Evolutionary conservation across 2,113 vertebrate species (phyloP).

Genomic region (Caranx melampygus): DNA sequence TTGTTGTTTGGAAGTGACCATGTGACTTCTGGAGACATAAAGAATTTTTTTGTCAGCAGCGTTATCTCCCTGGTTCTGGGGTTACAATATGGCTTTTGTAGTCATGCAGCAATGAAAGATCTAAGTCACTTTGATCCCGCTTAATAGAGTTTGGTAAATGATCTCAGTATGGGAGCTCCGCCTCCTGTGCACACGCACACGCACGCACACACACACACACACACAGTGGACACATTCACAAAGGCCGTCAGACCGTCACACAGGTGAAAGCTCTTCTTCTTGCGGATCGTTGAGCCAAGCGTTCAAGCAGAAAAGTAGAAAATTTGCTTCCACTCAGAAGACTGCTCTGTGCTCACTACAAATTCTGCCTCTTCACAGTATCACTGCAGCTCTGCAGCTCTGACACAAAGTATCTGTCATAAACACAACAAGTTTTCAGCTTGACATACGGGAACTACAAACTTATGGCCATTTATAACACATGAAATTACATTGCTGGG

Average conservation of each 20-base stretch:
- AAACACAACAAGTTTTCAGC: conserved; percentile 19
- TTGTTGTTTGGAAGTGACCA: conserved; percentile 74
- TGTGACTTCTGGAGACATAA: conserved; percentile 80
- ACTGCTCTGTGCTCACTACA: conserved; percentile 17
- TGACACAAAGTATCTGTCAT: not conserved
- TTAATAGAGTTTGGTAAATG: conserved; percentile 86
- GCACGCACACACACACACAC: conserved; percentile 41
- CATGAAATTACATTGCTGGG: conserved; percentile 26
- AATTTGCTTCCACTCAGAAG: conserved; percentile 50
- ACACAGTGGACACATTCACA: conserved; percentile 54
- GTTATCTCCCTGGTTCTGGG: conserved; percentile 75
- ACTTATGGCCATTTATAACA: not conserved
- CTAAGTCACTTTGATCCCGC: conserved; percentile 84
- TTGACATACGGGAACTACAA: conserved; percentile 16
- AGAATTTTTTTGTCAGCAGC: conserved; percentile 80
- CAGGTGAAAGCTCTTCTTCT: conserved; percentile 72
- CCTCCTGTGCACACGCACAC: conserved; percentile 33
- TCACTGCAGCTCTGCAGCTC: conserved; percentile 22
- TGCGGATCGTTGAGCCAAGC: conserved; percentile 65
- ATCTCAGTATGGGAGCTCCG: conserved; percentile 78
- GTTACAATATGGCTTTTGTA: conserved; percentile 86
- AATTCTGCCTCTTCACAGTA: conserved; percentile 32
- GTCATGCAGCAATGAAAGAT: conserved; percentile 77
- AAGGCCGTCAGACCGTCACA: conserved; percentile 51
- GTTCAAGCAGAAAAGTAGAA: conserved; percentile 69